Evolutionary conservation across 2,888 invertebrate species (phyloP).

Genomic region (Seira ritae): DNA sequence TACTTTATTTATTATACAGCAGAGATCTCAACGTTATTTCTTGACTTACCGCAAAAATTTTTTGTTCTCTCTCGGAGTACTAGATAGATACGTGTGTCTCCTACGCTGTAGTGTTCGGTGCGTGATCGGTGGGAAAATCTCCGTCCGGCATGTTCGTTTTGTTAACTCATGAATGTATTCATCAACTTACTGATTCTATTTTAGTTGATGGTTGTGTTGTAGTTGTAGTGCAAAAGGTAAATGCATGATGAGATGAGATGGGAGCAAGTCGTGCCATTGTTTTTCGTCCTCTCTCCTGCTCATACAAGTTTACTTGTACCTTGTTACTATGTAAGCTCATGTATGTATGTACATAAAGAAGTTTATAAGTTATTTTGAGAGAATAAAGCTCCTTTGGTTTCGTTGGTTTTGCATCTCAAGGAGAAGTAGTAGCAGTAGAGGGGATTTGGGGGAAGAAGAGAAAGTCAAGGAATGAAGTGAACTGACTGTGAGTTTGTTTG

Average conservation of each 20-base stretch:
- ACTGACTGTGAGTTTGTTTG: background rate
- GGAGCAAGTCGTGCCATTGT: background rate
- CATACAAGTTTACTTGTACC: too few species aligned
- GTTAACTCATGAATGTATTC: conserved; percentile 48
- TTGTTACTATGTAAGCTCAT: too few species aligned
- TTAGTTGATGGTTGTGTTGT: conserved; percentile 19
- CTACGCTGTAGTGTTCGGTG: background rate
- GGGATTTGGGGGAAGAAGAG: conserved; percentile 36
- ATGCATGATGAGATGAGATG: background rate
- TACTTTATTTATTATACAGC: background rate
- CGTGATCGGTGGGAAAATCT: conserved; percentile 46
- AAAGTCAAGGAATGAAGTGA: conserved; percentile 30
- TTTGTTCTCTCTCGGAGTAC: background rate
- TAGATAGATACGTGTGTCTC: background rate
- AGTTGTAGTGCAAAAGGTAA: background rate
- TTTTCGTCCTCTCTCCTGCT: background rate
- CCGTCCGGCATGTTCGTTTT: conserved; percentile 49
- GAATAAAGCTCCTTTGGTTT: too few species aligned
- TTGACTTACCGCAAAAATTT: too few species aligned
- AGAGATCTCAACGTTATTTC: conserved; percentile 3
- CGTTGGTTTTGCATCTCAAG: too few species aligned
- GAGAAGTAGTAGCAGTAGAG: too few species aligned
- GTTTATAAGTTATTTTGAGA: too few species aligned
- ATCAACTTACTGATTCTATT: conserved; percentile 43
- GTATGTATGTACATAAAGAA: too few species aligned